Evolutionary conservation across 2,888 invertebrate species (phyloP), one percentile per base, ranked within the genome.

Genomic region (Luffia ferchaultella): DNA sequence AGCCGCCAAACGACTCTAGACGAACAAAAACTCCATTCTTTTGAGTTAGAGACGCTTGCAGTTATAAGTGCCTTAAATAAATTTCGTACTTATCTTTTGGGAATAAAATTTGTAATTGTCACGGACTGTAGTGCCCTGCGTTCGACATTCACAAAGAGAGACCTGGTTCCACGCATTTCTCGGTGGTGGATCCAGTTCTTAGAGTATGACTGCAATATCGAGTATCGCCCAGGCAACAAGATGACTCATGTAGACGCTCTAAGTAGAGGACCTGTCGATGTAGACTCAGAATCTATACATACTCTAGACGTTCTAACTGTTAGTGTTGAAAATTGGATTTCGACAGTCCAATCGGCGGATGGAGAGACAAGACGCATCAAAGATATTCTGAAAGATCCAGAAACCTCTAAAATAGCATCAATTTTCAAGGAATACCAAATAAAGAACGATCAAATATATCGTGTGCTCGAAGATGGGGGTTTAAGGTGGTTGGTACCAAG

Each of bases 31-130:
- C 66, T 68, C 20, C 60, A 62, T n/a, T 60, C 61, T 5, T 60
- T 62, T 16, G 69, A 75, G 47, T 51, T 67, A 3, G 71, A 73
- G 50, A 58, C 61, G 0, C 52, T 73, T 9, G 71, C 71, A 0
- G 57, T 70, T 0, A 60, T 70, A 0, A 61, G 57, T 42, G 57
- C 63, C 0, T 50, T 70, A 0, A 49, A 58, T 18, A 58, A 61
- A 52, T 68, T 71, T 50, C 52, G 67, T 16, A 54, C 56, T 1
- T 71, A 68, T 50, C 43, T 71, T 1, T 52, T 62, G 9, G 66
- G 66, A 2, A 52, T 55, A 7, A 45, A 51, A 20, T 57, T 57
- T 44, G 56, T 50, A 16, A 57, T 73, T 5, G 50, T 64, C 1
- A 70, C 69, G 0, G 70, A 75, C 42, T 57, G 55, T 53, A 65